Percentiles rank a stretch among this genome's conserved stretches.
These are phyloP conservation scores for Monoplex corrugatus DNA, from an alignment of 2,888 invertebrate species.

Conservation along the genomic window DNA sequence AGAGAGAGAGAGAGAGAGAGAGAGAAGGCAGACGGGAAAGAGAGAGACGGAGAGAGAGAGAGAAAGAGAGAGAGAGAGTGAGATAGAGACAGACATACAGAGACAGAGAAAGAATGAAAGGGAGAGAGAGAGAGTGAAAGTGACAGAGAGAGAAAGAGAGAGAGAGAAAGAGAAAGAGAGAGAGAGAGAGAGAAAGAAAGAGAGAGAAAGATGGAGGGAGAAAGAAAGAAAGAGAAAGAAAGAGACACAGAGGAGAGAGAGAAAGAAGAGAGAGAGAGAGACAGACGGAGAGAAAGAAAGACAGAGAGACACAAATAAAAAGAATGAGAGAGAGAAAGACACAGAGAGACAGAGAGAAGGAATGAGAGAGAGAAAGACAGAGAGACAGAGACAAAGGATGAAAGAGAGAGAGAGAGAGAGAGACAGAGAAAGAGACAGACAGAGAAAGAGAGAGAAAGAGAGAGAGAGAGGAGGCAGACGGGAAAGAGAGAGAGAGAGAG, in stretches of 20 bases:
- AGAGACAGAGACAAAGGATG: too few species aligned
- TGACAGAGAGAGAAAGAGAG: background rate
- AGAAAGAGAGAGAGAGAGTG: background rate
- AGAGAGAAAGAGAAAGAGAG: background rate
- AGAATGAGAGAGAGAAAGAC: too few species aligned
- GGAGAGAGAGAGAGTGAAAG: background rate
- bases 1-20: too few species aligned
- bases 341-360: too few species aligned
- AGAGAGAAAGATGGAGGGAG: background rate
- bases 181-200: background rate
- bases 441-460: too few species aligned
- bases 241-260: background rate
- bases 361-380: too few species aligned
- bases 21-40: background rate
- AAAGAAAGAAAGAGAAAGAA: background rate
- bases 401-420: background rate
- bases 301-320: too few species aligned
- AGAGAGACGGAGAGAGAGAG: background rate
- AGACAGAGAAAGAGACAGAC: too few species aligned
- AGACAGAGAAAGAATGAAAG: background rate
- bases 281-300: too few species aligned
- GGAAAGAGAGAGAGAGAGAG: too few species aligned
- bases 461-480: background rate
- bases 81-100: background rate
- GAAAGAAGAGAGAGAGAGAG: background rate